Base-by-base conservation (phyloP, 2,113 vertebrate species). In the Phasianus colchicus region DNA sequence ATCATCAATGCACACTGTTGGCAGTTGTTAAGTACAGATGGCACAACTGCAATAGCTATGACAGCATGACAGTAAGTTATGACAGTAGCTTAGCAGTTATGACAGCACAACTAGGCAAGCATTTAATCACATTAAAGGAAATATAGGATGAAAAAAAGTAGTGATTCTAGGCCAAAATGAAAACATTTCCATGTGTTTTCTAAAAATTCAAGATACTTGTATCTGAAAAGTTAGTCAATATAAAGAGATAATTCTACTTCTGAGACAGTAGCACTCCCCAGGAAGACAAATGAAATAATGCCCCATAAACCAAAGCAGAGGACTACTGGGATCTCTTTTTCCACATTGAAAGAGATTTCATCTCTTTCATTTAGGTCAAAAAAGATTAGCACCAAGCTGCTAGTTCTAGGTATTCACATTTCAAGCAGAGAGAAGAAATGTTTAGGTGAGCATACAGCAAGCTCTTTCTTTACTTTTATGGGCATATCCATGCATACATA, bases 11-110 rank as follows among this genome's bases (percentile, higher is more conserved):
- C 71, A 75, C 57, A 17, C 24, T 79, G 40, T 57, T 76, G 86
- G 75, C 79, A 94, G 72, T 75, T 90, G 78, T 72, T 96, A 76
- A 95, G 92, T 89, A 87, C 80, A 95, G 93, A 94, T 91, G 86
- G 64, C 48, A 85, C 63, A 87, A 80, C 18, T 43, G 3, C 78
- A 87, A 80, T 80, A 86, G 34, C 65, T 86, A 42, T 83, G 90
- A 60, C 82, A 91, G 40, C 58, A 87, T 52, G 86, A 82, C 66
- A 92, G 10, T 54, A 79, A 89, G 25, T 80, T 89, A 36, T 90
- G 85, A 85, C 74, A 83, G 63, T 50, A 85, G 54, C 40, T 92
- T 64, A 77, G 78, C 70, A 81, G 67, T 92, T 90, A 80, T 87
- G 93, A 89, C 71, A 95, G 55, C 66, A 70, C 55, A 78, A 86